These are phyloP conservation scores for Albula glossodonta DNA, from an alignment of 2,113 vertebrate genomes.

Conservation along the genomic window DNA sequence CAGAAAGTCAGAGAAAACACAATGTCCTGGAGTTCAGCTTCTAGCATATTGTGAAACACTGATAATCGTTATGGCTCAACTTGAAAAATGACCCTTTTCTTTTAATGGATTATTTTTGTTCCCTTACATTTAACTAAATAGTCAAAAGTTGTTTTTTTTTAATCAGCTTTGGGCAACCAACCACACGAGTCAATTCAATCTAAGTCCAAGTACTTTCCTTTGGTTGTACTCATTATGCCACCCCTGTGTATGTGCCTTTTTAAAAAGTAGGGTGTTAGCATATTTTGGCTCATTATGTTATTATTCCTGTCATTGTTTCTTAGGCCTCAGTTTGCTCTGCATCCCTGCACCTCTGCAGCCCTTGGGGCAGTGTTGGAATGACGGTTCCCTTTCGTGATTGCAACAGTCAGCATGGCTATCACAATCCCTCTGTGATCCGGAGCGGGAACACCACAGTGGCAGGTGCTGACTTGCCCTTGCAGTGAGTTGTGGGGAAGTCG, in stretches of 20 bases:
- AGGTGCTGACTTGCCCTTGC: conserved; percentile 1
- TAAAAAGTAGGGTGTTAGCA: not conserved
- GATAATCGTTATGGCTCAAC: not conserved
- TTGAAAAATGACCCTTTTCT: not conserved
- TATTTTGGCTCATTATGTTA: not conserved
- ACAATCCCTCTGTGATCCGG: not conserved
- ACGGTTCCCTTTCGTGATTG: not conserved
- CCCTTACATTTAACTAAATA: not conserved
- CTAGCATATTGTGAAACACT: not conserved
- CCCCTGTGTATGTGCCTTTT: not conserved
- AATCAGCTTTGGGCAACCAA: not conserved
- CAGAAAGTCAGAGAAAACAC: not conserved
- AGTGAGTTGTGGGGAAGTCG: conserved; percentile 23
- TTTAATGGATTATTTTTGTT: not conserved
- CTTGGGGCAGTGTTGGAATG: not conserved
- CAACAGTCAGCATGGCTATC: not conserved
- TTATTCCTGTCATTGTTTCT: not conserved
- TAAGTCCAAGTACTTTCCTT: not conserved
- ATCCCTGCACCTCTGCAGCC: not conserved
- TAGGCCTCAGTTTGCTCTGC: not conserved
- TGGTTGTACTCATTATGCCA: not conserved
- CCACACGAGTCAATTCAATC: not conserved
- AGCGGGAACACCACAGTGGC: conserved; percentile 1
- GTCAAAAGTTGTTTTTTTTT: not conserved
- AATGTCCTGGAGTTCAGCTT: not conserved